These are phyloP conservation scores for Lagopus leucura DNA, from an alignment of 2,113 vertebrate species.

Conservation along the genomic window DNA sequence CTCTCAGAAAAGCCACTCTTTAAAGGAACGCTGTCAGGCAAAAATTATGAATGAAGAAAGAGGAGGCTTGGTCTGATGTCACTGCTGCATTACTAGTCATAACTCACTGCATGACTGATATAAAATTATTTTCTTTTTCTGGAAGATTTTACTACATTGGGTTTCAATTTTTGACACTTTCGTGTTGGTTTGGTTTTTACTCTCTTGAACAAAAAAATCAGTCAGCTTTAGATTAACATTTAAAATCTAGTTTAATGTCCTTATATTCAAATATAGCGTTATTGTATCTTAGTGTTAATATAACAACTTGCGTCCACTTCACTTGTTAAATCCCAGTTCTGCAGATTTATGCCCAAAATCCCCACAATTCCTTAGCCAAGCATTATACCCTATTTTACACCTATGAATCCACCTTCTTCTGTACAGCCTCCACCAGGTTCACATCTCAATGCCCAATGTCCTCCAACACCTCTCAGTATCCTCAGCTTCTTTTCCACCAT, in stretches of 20 bases:
- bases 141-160: neutral
- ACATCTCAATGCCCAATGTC: accelerated
- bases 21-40: neutral
- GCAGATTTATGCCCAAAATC: neutral
- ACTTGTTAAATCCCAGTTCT: neutral
- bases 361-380: neutral
- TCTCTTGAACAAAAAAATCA: neutral
- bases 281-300: neutral
- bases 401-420: neutral
- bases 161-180: neutral
- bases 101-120: neutral
- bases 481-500: neutral
- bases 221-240: neutral
- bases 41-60: neutral
- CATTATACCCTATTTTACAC: neutral
- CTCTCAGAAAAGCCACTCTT: neutral
- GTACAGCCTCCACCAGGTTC: neutral
- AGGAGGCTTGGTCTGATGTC: neutral
- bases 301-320: neutral
- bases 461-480: neutral
- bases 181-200: neutral
- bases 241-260: neutral
- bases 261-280: neutral
- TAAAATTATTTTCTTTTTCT: neutral
- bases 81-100: neutral